These are phyloP conservation scores for Nematostella vectensis DNA, from an alignment of 92 coral and sea anemone species.

Conservation along the genomic window DNA sequence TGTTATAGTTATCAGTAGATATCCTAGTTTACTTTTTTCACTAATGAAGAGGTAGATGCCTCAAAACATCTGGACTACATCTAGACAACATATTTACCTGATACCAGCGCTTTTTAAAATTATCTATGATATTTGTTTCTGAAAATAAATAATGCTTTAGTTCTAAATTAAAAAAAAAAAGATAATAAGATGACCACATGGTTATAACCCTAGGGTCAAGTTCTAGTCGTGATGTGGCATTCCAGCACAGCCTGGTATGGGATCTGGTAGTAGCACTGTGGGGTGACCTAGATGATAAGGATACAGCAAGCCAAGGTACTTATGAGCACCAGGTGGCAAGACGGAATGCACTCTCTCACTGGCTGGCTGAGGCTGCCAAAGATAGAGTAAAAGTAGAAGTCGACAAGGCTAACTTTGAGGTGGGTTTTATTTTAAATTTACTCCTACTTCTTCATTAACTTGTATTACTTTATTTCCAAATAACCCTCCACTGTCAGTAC, in stretches of 20 bases:
- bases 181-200: background rate
- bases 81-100: too few relatives aligned
- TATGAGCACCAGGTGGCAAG: conserved; percentile 64
- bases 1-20: too few relatives aligned
- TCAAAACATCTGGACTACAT: too few relatives aligned
- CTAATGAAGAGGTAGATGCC: too few relatives aligned
- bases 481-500: too few relatives aligned
- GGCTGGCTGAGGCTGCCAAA: conserved; percentile 72
- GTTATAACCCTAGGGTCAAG: conserved; percentile 42
- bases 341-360: conserved; percentile 69
- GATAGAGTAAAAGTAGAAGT: conserved; percentile 64
- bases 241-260: conserved; percentile 75
- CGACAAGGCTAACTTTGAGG: conserved; percentile 75
- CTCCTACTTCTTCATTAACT: background rate
- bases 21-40: too few relatives aligned
- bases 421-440: conserved; percentile 6
- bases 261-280: conserved; percentile 87
- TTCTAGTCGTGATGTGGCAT: conserved; percentile 55
- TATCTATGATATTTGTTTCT: too few relatives aligned
- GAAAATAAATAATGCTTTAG: too few relatives aligned
- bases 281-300: conserved; percentile 51
- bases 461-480: too few relatives aligned
- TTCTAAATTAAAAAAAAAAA: too few relatives aligned
- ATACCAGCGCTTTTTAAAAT: too few relatives aligned
- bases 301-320: conserved; percentile 29